A percentile compares a stretch with the other conserved stretches of the same genome.
Evolutionary conservation across 2,888 invertebrate genomes (phyloP).

Genomic region (Gortyna flavago): DNA sequence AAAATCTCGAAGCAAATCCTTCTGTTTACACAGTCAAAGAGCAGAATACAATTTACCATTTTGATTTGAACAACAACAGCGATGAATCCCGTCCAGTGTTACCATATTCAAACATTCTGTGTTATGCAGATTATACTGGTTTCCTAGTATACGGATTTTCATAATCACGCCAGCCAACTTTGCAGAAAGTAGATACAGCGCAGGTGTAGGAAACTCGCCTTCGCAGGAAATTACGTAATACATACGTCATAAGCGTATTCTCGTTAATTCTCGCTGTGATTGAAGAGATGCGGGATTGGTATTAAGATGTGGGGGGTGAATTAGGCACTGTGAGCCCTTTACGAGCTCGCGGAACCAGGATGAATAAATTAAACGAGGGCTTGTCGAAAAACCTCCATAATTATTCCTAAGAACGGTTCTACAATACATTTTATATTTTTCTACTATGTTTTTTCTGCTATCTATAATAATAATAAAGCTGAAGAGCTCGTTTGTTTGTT

Average conservation of each 20-base stretch:
- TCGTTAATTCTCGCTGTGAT: conserved; percentile 61
- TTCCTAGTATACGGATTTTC: conserved; percentile 65
- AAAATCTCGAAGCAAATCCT: conserved; percentile 21
- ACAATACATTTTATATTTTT: no score
- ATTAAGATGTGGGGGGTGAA: conserved; percentile 1
- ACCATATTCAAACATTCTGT: conserved; percentile 65
- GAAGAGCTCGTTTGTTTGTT: not conserved
- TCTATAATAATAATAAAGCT: not conserved
- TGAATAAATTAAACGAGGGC: not conserved
- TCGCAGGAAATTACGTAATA: conserved; percentile 64
- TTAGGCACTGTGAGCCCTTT: not conserved
- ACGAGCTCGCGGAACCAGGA: not conserved
- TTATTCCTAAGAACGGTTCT: not conserved
- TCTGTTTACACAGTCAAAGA: conserved; percentile 18
- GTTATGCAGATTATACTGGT: conserved; percentile 67
- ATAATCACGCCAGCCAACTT: conserved; percentile 68
- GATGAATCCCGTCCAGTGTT: conserved; percentile 51
- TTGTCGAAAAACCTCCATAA: not conserved
- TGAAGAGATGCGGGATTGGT: conserved; percentile 59
- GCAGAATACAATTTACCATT: conserved; percentile 54
- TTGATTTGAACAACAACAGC: conserved; percentile 60
- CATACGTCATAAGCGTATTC: conserved; percentile 54
- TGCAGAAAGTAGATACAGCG: conserved; percentile 60
- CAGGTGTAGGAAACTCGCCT: conserved; percentile 69
- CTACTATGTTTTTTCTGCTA: not conserved